A percentile compares a stretch with the other conserved stretches of the same genome.
Conservation (phyloP, 2,113 vertebrate species). For the Peromyscus californicus region DNA sequence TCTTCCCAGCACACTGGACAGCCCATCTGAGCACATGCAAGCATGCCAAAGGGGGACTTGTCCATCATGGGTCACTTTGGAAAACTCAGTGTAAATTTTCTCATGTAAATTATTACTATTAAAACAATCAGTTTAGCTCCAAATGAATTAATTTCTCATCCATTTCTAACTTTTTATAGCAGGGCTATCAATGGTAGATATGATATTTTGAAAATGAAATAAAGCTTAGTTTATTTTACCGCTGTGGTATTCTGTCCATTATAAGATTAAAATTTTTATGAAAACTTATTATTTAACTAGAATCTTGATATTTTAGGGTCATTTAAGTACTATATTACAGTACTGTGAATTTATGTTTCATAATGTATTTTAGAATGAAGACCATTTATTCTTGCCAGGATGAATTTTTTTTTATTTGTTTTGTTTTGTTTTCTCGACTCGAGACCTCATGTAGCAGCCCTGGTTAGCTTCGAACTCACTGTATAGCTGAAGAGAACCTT, state of each 20-base stretch:
- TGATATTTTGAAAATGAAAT: background rate
- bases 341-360: constrained; percentile 25
- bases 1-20: background rate
- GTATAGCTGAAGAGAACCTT: background rate
- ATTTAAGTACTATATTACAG: background rate
- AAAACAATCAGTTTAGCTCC: background rate
- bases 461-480: background rate
- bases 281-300: constrained; percentile 40
- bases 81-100: background rate
- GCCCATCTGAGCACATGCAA: background rate
- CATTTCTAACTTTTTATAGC: background rate
- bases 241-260: background rate
- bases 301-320: background rate
- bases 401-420: background rate
- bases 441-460: background rate
- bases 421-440: background rate
- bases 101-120: background rate
- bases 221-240: background rate
- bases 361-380: constrained; percentile 19
- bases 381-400: background rate
- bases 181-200: background rate
- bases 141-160: background rate
- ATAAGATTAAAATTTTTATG: background rate
- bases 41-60: background rate
- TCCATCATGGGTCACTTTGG: background rate